phyloP scores from a whole-genome alignment of 2,888 invertebrate genomes.

The Chrysina gloriosa region DNA sequence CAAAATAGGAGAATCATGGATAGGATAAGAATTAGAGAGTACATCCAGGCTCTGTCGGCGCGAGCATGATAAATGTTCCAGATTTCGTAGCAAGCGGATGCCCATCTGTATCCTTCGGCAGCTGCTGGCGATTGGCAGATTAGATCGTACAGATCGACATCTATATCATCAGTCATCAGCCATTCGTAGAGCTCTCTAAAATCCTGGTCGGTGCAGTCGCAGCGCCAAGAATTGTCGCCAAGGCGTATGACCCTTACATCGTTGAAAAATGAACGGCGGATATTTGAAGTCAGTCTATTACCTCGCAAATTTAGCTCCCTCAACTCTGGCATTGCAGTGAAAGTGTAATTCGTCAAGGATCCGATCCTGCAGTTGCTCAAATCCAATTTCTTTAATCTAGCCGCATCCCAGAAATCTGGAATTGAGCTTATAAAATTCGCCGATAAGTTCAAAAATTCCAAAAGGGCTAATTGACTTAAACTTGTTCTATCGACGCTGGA shows the following conservation, averaged over 20 bases:
- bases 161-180: constrained; percentile 69
- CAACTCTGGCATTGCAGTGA: constrained; percentile 72
- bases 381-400: constrained; percentile 72
- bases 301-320: constrained; percentile 74
- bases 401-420: constrained; percentile 72
- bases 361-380: constrained; percentile 72
- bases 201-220: constrained; percentile 73
- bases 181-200: constrained; percentile 74
- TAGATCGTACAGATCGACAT: constrained; percentile 65
- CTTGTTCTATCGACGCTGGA: constrained; percentile 69
- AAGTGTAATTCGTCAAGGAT: constrained; percentile 72
- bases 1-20: constrained; percentile 69
- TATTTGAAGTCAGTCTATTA: constrained; percentile 75
- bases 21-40: constrained; percentile 69
- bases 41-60: constrained; percentile 68
- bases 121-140: constrained; percentile 75
- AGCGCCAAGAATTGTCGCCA: constrained; percentile 82
- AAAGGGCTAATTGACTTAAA: constrained; percentile 70
- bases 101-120: constrained; percentile 75
- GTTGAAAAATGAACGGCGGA: constrained; percentile 71
- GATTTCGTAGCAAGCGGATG: constrained; percentile 72
- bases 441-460: constrained; percentile 73
- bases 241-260: constrained; percentile 72
- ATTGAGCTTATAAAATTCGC: constrained; percentile 74
- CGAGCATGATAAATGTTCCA: constrained; percentile 64